Evolutionary conservation across 2,888 invertebrate species (phyloP), one percentile per base, ranked within the genome.

Genomic region (Andrena praecox): DNA sequence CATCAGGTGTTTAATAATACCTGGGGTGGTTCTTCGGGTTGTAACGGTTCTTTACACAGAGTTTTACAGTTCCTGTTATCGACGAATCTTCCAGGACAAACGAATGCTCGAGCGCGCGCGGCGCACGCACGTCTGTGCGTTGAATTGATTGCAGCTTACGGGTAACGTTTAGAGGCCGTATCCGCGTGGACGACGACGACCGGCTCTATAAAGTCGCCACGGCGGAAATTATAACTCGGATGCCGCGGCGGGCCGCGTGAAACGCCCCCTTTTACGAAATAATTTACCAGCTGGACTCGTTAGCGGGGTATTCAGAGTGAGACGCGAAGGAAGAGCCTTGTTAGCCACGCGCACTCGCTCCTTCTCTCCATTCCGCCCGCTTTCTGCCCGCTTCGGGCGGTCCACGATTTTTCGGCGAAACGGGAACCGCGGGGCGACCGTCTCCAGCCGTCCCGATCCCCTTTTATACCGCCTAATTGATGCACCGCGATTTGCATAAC

Each of bases 191-290:
- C 56, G 56, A 10, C 56, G 64, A 10, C 80, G 85, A 88, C 85
- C 81, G 81, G 88, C 77, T 87, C 89, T 89, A 91, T 92, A 90
- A 92, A 90, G 89, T 90, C 87, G 85, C 86, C 87, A 88, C 82
- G 70, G 79, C 83, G 87, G 89, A 92, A 92, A 91, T 92, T 91
- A 90, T 89, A 90, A 90, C 90, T 90, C 83, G 85, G 80, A 80
- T 83, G 78, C 77, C 85, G 82, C 84, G 76, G 81, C 76, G 80
- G 74, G 77, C 83, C 87, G 74, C 81, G 83, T 78, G 82, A 87
- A 87, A 87, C 67, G 85, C 50, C 81, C 86, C 81, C 72, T 85
- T 89, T 85, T 83, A 80, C 79, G 77, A 91, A 91, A 91, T 91
- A 91, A 91, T 91, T 91, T 90, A 89, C 87, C 86, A 85, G 77